Base-by-base conservation (phyloP, 2,113 vertebrate genomes). In the Irena cyanogastra region DNA sequence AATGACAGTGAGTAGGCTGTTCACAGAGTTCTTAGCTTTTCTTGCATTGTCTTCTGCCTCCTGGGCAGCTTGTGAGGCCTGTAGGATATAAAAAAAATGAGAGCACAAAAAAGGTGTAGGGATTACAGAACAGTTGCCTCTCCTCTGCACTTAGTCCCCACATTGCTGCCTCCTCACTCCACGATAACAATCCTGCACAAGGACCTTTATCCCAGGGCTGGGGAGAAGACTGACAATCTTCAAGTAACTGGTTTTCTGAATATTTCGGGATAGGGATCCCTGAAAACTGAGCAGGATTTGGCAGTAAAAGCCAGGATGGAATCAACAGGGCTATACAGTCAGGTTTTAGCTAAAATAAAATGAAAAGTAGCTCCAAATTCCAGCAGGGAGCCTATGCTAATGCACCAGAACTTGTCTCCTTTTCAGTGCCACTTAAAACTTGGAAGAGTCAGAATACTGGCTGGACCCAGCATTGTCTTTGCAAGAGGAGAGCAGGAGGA, bases 21-120 rank as follows among this genome's bases (percentile, higher is more conserved):
- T 99, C 27, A 99, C 99, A 1, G 99, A 98, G 68, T 98, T 98
- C 96, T 99, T 99, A 3, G 99, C 99, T 96, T 99, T 99, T 87
- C 98, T 98, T 71, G 99, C 99, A 17, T 98, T 99, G 96, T 98
- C 98, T 92, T 99, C 99, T 0, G 99, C 99, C 94, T 99, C 98
- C 94, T 99, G 99, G 8, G 99, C 99, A 56, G 98, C 98, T 75
- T 98, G 97, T 0, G 99, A 99, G 17, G 99, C 99, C 99, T 99
- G 89, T 2, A 93, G 10, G 27, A 50, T 37, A 30, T 33, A 12
- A 44, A 84, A 69, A 77, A 37, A 28, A 31, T 3, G 9, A 59
- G 13, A 75, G 52, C 47, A 92, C 23, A 68, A 22, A 27, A 44
- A 69, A 64, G 9, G 52, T 65, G 30, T 8, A 69, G 45, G 7